Evolutionary conservation across 2,888 invertebrate species (phyloP).

Genomic region (Nyleta sp.): DNA sequence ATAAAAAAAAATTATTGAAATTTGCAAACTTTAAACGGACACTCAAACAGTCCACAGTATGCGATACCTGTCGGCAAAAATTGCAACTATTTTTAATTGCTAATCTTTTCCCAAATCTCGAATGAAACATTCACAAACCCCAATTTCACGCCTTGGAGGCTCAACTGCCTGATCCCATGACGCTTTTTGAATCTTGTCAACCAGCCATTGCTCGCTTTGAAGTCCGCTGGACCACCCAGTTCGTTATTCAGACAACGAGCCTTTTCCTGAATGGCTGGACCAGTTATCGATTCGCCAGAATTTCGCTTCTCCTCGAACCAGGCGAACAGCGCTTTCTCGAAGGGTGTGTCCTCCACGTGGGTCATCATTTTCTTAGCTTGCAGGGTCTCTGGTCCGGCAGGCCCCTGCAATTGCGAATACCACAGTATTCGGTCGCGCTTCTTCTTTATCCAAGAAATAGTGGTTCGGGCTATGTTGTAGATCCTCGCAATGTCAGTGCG

Average conservation of each 20-base stretch:
- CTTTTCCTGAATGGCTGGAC: constrained; percentile 42
- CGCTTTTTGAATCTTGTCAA: constrained; percentile 59
- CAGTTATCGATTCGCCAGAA: constrained; percentile 37
- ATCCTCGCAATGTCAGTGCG: constrained; percentile 35
- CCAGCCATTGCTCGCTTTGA: constrained; percentile 63
- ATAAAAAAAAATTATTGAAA: no score
- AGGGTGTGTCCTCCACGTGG: constrained; percentile 39
- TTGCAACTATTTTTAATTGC: no score
- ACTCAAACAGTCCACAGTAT: no score
- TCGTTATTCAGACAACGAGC: constrained; percentile 44
- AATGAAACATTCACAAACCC: constrained; percentile 22
- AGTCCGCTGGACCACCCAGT: constrained; percentile 50
- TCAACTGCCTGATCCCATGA: constrained; percentile 57
- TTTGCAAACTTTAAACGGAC: no score
- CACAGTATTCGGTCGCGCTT: constrained; percentile 45
- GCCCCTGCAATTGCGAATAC: constrained; percentile 51
- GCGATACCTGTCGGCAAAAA: no score
- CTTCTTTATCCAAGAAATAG: constrained; percentile 53
- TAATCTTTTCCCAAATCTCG: no score
- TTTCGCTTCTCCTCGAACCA: constrained; percentile 49
- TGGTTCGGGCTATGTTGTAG: constrained; percentile 41
- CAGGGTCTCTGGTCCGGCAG: constrained; percentile 42
- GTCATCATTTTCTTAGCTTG: constrained; percentile 50
- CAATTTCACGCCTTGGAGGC: constrained; percentile 50
- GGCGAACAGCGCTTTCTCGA: constrained; percentile 43